A percentile compares a stretch with the other conserved stretches of the same genome.
Evolutionary conservation across 1,140 invertebrate genomes (phyloP).

Genomic region (Listronotus bonariensis): DNA sequence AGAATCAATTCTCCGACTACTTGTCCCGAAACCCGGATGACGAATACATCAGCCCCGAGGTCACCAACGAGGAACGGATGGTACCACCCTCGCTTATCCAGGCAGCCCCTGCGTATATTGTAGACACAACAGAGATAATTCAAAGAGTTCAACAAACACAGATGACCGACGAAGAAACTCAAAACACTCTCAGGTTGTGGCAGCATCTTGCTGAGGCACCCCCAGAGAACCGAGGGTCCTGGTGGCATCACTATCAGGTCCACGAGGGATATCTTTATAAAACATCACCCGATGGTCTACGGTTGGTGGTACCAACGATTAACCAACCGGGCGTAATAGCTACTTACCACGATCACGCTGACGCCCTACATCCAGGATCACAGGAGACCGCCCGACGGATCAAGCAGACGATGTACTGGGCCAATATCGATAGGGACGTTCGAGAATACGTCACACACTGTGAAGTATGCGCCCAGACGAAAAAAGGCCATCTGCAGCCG

Average conservation of each 20-base stretch:
- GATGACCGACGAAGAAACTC: neutral
- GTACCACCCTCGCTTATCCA: too few relatives aligned
- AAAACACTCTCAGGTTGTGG: neutral
- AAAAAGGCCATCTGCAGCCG: neutral
- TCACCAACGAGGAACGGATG: too few relatives aligned
- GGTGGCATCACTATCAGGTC: too few relatives aligned
- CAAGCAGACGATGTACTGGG: neutral
- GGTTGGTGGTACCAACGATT: too few relatives aligned
- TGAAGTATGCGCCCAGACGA: too few relatives aligned
- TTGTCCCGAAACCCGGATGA: too few relatives aligned
- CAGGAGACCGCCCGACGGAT: too few relatives aligned
- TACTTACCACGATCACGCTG: neutral
- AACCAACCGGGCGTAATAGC: neutral
- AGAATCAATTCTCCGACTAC: slow-evolving; percentile 37
- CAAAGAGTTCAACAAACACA: neutral
- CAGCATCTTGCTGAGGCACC: neutral
- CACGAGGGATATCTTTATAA: neutral
- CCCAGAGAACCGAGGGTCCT: too few relatives aligned
- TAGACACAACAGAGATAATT: too few relatives aligned
- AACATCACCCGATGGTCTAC: neutral
- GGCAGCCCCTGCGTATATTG: too few relatives aligned
- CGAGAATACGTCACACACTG: too few relatives aligned
- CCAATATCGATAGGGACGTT: neutral
- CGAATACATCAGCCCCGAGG: too few relatives aligned
- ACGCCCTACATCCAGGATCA: neutral